phyloP scores from a whole-genome alignment of 2,888 invertebrate genomes.

The Drosophila picticornis region DNA sequence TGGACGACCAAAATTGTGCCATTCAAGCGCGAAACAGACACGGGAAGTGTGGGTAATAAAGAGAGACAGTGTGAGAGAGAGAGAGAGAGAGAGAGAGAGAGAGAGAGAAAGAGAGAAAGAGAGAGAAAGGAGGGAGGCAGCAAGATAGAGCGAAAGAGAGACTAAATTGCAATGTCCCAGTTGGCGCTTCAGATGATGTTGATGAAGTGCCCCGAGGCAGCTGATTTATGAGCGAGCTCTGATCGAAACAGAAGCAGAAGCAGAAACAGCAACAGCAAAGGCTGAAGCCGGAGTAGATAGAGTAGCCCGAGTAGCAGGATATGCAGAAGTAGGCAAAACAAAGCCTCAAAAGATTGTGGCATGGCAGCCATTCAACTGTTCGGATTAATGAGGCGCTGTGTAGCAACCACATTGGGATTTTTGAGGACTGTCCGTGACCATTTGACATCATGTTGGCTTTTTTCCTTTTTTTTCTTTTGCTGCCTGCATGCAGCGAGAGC shows the following conservation, averaged over 20 bases:
- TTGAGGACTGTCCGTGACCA: constrained; percentile 57
- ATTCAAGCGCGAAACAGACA: constrained; percentile 55
- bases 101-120: background rate
- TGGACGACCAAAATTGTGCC: constrained; percentile 65
- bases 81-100: background rate
- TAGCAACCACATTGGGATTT: constrained; percentile 70
- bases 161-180: constrained; percentile 63
- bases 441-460: constrained; percentile 47
- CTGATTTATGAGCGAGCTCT: constrained; percentile 65
- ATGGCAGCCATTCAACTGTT: constrained; percentile 65
- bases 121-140: background rate
- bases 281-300: background rate
- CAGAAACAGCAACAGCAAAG: background rate
- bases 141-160: background rate
- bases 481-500: constrained; percentile 31
- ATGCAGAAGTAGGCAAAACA: constrained; percentile 31
- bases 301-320: constrained; percentile 11
- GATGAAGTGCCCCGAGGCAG: constrained; percentile 64
- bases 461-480: background rate
- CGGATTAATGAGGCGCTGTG: constrained; percentile 75
- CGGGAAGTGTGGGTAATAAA: constrained; percentile 1
- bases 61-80: background rate
- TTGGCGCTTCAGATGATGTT: constrained; percentile 50
- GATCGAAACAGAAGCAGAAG: constrained; percentile 22
- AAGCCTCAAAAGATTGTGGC: constrained; percentile 50